phyloP scores from a whole-genome alignment of 2,888 invertebrate species.

The Thecocarcelia acutangulata region DNA sequence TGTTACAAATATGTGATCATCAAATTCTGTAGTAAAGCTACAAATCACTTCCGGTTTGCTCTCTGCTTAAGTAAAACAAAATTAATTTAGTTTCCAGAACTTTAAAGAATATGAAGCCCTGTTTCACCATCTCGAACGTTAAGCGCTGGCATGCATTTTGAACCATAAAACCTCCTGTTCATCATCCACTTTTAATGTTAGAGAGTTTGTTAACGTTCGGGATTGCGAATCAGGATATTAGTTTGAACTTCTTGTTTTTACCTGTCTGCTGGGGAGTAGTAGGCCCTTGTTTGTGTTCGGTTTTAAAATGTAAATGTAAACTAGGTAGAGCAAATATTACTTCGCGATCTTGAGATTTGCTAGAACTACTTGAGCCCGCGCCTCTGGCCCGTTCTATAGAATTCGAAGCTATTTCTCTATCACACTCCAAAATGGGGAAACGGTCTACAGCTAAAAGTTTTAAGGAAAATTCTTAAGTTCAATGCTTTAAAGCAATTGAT shows the following conservation, averaged over 20 bases:
- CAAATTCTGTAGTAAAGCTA: constrained; percentile 98
- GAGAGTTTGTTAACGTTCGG: too few relatives aligned
- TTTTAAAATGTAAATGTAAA: constrained; percentile 94
- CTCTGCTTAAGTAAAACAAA: constrained; percentile 80
- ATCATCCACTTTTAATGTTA: too few relatives aligned
- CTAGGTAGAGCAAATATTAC: constrained; percentile 98
- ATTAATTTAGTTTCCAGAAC: not conserved
- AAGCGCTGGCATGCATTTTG: too few relatives aligned
- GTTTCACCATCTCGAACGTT: too few relatives aligned
- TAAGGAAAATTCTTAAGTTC: not conserved
- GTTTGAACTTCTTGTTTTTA: too few relatives aligned
- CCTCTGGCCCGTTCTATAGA: constrained; percentile 83
- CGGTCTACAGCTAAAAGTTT: constrained; percentile 88
- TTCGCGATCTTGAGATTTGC: constrained; percentile 91
- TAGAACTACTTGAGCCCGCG: constrained; percentile 82
- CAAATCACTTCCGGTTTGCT: constrained; percentile 95
- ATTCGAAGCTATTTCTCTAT: constrained; percentile 84
- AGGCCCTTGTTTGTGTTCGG: constrained; percentile 92
- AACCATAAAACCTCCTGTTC: too few relatives aligned
- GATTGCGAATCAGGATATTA: too few relatives aligned
- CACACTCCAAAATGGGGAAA: constrained; percentile 93
- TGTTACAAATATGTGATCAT: constrained; percentile 98
- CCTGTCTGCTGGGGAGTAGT: constrained; percentile 86
- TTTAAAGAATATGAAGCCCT: not conserved
- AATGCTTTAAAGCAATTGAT: not conserved